Base-by-base conservation (phyloP, 2,797 vertebrate species). In the Dromococcyx pavoninus region DNA sequence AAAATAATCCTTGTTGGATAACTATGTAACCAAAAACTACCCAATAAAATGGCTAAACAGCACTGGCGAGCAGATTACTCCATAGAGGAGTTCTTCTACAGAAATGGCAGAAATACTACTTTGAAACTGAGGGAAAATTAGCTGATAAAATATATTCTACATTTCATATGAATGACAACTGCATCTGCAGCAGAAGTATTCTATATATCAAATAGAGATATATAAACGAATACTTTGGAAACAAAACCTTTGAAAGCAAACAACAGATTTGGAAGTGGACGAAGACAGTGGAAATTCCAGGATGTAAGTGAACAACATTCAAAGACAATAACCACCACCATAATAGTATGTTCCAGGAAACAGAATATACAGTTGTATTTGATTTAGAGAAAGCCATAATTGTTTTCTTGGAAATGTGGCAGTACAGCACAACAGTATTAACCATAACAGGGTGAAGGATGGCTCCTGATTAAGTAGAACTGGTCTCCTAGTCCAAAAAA, bases 151-250 rank as follows among this genome's bases (percentile, higher is more conserved):
- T 77, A n/a, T 9, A 62, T 48, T 48, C 21, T 82, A 44, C 35
- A 56, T 54, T 58, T 75, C 18, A 58, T 50, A 57, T 37, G 57
- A 88, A 39, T 53, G 37, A 91, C 78, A 95, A 35, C 37, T 92
- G 66, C 37, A 44, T 58, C 73, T 82, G 89, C 74, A 89, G 83
- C n/a, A 21, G 21, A 72, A 84, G 35, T 41, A 22, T 2, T 43
- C 28, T 22, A 35, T n/a, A 25, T 23, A 27, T 25, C 54, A 67
- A 79, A 30, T 19, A 44, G 44, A 43, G 46, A 44, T 9, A 50
- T 10, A 62, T 15, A 58, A 89, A 95, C 44, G 96, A 60, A 41
- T 64, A 25, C 66, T 75, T 66, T 50, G 73, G 78, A 93, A 89
- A 81, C 4, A 43, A 41, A 64, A 51, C 19, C 22, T 70, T 71